Evolutionary conservation across 2,888 invertebrate species (phyloP).

Genomic region (Enchytraeus crypticus): DNA sequence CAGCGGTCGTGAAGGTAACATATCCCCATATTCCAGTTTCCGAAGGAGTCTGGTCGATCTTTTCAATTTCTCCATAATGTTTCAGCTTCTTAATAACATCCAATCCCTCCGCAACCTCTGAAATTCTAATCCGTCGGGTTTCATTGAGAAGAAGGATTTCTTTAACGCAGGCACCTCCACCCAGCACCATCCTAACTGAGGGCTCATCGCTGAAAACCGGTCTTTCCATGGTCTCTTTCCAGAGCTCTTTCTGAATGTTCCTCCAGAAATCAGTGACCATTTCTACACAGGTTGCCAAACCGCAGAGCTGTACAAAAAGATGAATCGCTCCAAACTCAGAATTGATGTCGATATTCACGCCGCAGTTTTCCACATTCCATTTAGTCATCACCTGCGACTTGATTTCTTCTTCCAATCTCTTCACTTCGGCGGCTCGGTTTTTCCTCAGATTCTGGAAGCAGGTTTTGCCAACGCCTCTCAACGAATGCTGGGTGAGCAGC

Average conservation of each 20-base stretch:
- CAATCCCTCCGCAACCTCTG: background rate
- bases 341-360: background rate
- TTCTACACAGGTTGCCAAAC: background rate
- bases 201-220: background rate
- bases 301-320: background rate
- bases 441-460: background rate
- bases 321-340: background rate
- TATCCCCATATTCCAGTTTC: background rate
- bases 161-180: constrained; percentile 1
- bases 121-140: background rate
- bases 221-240: background rate
- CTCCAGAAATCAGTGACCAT: background rate
- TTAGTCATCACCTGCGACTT: too few relatives aligned
- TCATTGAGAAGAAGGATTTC: constrained; percentile 6
- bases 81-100: background rate
- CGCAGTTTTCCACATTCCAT: too few relatives aligned
- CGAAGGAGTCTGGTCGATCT: background rate
- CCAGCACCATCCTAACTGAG: constrained; percentile 2
- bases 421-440: background rate
- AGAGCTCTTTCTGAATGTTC: background rate
- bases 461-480: background rate
- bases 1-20: background rate
- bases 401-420: constrained; percentile 5
- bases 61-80: background rate
- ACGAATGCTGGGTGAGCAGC: background rate